A percentile compares a stretch with the other conserved stretches of the same genome.
Conservation (phyloP, 1,140 invertebrate genomes). For the Caenorhabditis inopinata region DNA sequence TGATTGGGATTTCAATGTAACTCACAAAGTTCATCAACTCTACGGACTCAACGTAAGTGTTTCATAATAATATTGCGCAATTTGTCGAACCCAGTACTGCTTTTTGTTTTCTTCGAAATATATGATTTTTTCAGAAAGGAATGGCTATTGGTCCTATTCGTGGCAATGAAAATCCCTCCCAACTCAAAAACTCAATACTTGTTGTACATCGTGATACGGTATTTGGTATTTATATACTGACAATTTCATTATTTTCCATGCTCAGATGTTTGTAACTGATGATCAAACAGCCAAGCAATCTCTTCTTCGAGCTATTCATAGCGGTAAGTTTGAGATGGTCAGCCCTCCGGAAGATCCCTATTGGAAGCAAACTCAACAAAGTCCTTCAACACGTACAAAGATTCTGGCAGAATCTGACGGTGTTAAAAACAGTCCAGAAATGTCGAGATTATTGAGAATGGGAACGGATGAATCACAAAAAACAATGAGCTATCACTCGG, state of each 20-base stretch:
- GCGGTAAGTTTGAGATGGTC: constrained; percentile 20
- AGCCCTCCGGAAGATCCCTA: constrained; percentile 39
- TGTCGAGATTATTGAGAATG: constrained; percentile 16
- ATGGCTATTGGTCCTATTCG: constrained; percentile 28
- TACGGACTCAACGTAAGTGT: constrained; percentile 46
- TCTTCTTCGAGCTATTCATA: constrained; percentile 44
- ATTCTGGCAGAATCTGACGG: not conserved
- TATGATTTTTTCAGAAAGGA: constrained; percentile 43
- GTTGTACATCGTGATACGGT: constrained; percentile 51
- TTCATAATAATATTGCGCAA: not conserved
- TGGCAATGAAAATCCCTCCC: constrained; percentile 40
- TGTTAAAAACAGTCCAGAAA: not conserved
- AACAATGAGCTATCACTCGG: constrained; percentile 19
- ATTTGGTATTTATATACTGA: not conserved
- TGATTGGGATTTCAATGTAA: constrained; percentile 57
- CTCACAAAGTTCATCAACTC: constrained; percentile 50
- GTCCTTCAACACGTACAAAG: not conserved
- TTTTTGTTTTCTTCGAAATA: not conserved
- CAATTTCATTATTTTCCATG: not conserved
- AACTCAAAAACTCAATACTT: constrained; percentile 50
- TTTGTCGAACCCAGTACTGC: too few species aligned
- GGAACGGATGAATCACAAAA: constrained; percentile 2
- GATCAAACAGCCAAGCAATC: constrained; percentile 44
- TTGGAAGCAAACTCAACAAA: constrained; percentile 39
- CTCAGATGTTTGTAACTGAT: constrained; percentile 54